Evolutionary conservation across 2,797 vertebrate species (phyloP), one percentile per base, ranked within the genome.

Genomic region (Triplophysa yarkandensis): DNA sequence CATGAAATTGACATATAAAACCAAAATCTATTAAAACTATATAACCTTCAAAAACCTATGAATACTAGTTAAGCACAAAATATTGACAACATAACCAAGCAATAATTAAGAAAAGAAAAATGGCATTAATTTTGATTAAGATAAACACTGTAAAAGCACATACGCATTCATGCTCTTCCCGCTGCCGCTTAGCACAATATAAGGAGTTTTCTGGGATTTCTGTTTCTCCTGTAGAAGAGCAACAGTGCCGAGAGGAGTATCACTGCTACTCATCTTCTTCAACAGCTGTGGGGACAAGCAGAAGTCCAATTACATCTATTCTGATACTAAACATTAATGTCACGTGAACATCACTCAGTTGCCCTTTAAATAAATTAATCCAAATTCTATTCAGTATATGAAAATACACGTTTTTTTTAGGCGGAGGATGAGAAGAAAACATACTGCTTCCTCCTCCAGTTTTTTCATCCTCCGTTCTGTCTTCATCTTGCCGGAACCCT

Each of bases 251-350:
- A 97, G 87, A 0, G 95, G 96, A 0, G 96, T 97, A 74, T 97
- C 96, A 0, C 95, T 97, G 82, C 95, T 97, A 86, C 95, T 97
- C 96, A 98, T 97, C 88, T 95, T 97, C 87, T 96, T 97, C 89
- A 98, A 88, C 82, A 97, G 90, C 67, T 94, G 84, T n/a, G 39
- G 23, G 11, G 41, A 2, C 9, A 64, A 60, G 30, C 10, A 17
- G 4, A 68, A 28, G 4, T 14, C 21, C 11, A 21, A 50, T 50
- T 21, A 4, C 19, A 50, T 50, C 19, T 21, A 8, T 10, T 8
- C 10, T 3, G n/a, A 50, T n/a, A 50, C 48, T 52, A 4, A 17
- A 52, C 23, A 52, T 14, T 14, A 52, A 13, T 14, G 7, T 25
- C 4, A 52, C 48, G 6, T n/a, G n/a, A 50, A 48, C 4, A 8